phyloP scores from a whole-genome alignment of 2,113 vertebrate genomes.

The Willisornis vidua region DNA sequence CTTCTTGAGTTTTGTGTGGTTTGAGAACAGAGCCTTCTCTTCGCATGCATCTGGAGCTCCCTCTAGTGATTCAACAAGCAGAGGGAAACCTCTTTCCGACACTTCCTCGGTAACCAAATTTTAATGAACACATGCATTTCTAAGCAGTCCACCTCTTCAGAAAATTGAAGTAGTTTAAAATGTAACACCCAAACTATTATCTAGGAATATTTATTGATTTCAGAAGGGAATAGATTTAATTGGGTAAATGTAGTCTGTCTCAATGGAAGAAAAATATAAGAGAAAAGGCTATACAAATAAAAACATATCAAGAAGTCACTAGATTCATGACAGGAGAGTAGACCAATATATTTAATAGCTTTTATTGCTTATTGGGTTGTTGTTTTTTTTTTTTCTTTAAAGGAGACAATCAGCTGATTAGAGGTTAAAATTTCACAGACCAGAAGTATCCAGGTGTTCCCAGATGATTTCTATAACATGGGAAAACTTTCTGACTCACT shows the following conservation, averaged over 20 bases:
- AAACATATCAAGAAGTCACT: neutral
- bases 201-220: neutral
- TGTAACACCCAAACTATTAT: neutral
- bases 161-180: neutral
- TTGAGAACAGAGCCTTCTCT: slow-evolving; percentile 25
- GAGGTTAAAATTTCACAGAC: neutral
- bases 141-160: neutral
- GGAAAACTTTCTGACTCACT: slow-evolving; percentile 31
- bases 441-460: neutral
- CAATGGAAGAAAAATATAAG: neutral
- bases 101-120: neutral
- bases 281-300: neutral
- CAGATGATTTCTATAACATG: slow-evolving; percentile 5
- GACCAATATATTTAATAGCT: neutral
- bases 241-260: neutral
- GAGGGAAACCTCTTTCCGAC: neutral
- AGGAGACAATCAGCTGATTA: neutral
- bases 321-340: neutral
- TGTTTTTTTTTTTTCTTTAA: neutral
- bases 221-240: neutral
- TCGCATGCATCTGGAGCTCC: slow-evolving; percentile 73
- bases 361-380: neutral
- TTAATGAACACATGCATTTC: neutral
- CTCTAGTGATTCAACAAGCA: slow-evolving; percentile 67
- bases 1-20: neutral